These are phyloP conservation scores for Gadopsis bispinosus DNA, from an alignment of 2,797 vertebrate genomes.

Conservation along the genomic window DNA sequence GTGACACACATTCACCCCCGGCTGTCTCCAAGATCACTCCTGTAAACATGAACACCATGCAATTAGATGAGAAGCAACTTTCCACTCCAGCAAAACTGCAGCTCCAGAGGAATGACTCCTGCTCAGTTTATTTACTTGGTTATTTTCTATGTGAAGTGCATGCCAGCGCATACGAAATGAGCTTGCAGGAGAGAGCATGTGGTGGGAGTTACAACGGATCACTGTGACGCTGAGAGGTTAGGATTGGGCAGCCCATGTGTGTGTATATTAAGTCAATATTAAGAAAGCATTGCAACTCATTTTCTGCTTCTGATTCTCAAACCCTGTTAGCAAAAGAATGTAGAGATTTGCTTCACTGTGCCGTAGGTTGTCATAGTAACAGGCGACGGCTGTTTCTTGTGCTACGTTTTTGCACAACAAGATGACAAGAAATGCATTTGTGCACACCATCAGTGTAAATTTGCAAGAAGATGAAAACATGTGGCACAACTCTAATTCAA, in stretches of 20 bases:
- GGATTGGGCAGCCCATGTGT: constrained; percentile 50
- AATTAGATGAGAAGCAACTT: constrained; percentile 40
- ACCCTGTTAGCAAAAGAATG: constrained; percentile 12
- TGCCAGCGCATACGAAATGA: constrained; percentile 65
- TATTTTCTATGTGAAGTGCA: constrained; percentile 66
- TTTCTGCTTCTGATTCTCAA: constrained; percentile 39
- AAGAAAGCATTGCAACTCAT: constrained; percentile 42
- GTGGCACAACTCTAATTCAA: background rate
- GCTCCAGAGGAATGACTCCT: constrained; percentile 40
- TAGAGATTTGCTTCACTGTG: background rate
- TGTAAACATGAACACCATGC: constrained; percentile 21
- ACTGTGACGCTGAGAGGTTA: constrained; percentile 58
- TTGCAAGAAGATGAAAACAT: background rate
- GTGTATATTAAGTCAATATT: constrained; percentile 74
- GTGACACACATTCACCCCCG: constrained; percentile 32
- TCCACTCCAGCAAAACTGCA: constrained; percentile 33
- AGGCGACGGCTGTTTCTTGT: background rate
- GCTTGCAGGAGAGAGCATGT: constrained; percentile 28
- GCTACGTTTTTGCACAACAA: background rate
- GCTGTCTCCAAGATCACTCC: constrained; percentile 3
- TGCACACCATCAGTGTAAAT: no score
- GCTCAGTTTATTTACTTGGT: constrained; percentile 53
- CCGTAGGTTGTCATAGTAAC: background rate
- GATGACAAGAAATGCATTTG: background rate
- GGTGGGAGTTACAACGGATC: constrained; percentile 63